Conservation (phyloP, 2,797 vertebrate genomes). For the Cirrhinus molitorella region DNA sequence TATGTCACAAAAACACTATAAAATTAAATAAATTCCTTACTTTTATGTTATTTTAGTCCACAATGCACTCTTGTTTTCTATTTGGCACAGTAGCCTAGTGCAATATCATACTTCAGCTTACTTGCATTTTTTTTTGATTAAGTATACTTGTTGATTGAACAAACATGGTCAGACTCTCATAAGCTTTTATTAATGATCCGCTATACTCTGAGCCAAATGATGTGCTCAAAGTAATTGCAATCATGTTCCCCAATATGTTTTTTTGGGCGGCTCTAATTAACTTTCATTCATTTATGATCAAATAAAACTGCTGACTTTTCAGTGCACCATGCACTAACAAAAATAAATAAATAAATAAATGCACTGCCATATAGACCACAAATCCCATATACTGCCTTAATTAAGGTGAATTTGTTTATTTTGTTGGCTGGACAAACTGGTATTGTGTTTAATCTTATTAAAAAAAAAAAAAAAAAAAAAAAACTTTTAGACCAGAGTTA, state of each 20-base stretch:
- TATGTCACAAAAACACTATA: neutral
- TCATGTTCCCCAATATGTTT: slow-evolving; percentile 5
- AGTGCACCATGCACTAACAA: no score
- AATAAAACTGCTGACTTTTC: slow-evolving; percentile 18
- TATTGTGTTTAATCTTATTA: neutral
- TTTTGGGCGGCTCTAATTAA: neutral
- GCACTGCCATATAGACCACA: neutral
- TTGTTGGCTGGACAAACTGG: neutral
- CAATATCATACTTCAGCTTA: slow-evolving; percentile 9
- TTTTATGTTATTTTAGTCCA: neutral
- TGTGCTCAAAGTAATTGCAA: neutral
- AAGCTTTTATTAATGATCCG: slow-evolving; percentile 1
- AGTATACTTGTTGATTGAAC: neutral
- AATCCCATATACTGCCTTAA: neutral
- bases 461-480: no score
- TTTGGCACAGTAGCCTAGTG: neutral
- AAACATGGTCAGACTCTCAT: neutral
- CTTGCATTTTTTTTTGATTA: neutral
- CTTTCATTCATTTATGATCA: neutral
- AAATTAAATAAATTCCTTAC: neutral
- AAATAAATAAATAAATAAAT: no score
- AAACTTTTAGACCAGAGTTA: neutral
- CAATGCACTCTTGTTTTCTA: neutral
- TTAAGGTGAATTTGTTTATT: neutral
- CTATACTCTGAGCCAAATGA: neutral